Base-by-base conservation (phyloP, 2,888 invertebrate genomes). In the Aspidapion aeneum region DNA sequence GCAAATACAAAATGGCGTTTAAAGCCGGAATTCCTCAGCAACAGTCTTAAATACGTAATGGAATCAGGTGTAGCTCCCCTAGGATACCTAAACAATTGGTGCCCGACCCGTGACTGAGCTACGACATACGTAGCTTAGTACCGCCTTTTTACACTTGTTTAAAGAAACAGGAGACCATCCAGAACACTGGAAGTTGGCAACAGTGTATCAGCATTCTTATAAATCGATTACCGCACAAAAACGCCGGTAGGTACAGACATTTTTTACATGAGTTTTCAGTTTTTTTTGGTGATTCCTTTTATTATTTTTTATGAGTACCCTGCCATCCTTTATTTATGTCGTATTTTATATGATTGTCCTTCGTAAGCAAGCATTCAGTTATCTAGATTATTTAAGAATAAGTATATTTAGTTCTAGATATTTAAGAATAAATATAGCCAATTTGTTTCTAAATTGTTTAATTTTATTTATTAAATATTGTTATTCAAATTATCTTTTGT, bases 141-240 rank as follows among this genome's bases (percentile, higher is more conserved):
- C 92, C 93, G 20, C 94, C 94, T 16, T 94, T 94, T 87, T 93
- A 70, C 87, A 91, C 83, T 87, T 88, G 5, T 90, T 90, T 58
- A 85, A 84, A 63, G 87, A 90, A 9, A 88, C 90, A 52, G 91
- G 90, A 63, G 91, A 90, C 63, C 94, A 93, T 77, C 94, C 94
- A 0, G 93, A 94, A 75, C 92, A 93, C 74, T 93, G 93, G 93
- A 84, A 94, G 62, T 80, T 94, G 64, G 89, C 92, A 1, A 91
- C 92, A 58, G 90, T 94, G 12, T 94, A 94, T 78, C 93, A 93
- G 75, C 93, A 93, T 74, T 90, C 93, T 2, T 94, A 90, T 74
- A 92, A 90, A 76, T 90, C 91, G 1, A 82, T 88, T 0, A 87
- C 88, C 64, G 83, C 86, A 68, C 82, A 91, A 57, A 86, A 88